These are phyloP conservation scores for Charanyca ferruginea DNA, from an alignment of 2,888 invertebrate species.

Conservation along the genomic window DNA sequence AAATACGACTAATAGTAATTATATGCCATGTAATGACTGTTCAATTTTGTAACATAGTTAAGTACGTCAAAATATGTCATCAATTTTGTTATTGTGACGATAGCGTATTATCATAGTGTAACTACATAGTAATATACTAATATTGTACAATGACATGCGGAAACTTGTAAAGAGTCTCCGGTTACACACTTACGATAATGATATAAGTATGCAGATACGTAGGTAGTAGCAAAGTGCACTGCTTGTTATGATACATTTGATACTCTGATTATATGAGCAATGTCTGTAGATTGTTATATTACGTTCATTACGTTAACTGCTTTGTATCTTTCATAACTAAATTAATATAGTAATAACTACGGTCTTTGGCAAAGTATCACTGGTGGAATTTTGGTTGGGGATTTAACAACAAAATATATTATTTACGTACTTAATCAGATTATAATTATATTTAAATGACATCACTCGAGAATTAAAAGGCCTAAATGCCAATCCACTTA, in stretches of 20 bases:
- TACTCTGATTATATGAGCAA: constrained; percentile 23
- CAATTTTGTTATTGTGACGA: not conserved
- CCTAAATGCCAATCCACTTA: not conserved
- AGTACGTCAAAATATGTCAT: not conserved
- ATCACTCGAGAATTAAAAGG: not conserved
- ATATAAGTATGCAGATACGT: constrained; percentile 3
- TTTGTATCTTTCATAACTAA: not conserved
- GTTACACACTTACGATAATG: constrained; percentile 10
- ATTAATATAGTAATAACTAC: not conserved
- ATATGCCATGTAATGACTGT: too few relatives aligned
- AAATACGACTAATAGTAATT: too few relatives aligned
- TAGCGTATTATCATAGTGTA: too few relatives aligned
- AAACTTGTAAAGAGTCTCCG: not conserved
- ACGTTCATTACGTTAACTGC: not conserved
- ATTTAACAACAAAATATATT: not conserved
- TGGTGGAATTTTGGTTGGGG: not conserved
- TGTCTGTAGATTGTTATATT: constrained; percentile 2
- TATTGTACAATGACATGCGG: constrained; percentile 22
- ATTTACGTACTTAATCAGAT: not conserved
- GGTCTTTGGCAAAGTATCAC: not conserved
- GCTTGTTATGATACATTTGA: not conserved
- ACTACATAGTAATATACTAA: too few relatives aligned
- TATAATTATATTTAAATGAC: constrained; percentile 8
- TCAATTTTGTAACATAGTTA: not conserved
- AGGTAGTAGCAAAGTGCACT: not conserved